Evolutionary conservation across 2,888 invertebrate species (phyloP).

Genomic region (Dasysyrphus albostriatus): DNA sequence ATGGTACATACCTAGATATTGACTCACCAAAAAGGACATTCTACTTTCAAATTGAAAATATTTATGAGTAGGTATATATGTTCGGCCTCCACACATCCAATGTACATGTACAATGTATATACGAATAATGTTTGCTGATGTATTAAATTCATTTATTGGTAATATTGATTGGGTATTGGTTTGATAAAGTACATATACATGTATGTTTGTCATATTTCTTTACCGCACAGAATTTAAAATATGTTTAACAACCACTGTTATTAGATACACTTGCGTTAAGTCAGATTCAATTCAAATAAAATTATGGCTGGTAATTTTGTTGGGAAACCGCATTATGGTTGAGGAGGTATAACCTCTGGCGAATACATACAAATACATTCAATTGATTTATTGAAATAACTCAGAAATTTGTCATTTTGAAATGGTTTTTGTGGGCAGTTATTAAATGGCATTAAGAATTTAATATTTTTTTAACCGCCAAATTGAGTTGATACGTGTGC

Average conservation of each 20-base stretch:
- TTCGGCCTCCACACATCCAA: not conserved
- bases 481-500: not conserved
- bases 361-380: not conserved
- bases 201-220: not conserved
- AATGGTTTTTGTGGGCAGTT: slow-evolving; percentile 1
- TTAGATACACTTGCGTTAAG: slow-evolving; percentile 29
- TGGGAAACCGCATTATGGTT: not conserved
- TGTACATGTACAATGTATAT: not conserved
- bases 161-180: slow-evolving; percentile 29
- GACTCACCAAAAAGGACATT: not conserved
- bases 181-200: not conserved
- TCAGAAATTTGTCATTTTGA: not conserved
- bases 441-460: not conserved
- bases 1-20: not conserved
- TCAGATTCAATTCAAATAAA: not conserved
- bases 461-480: not conserved
- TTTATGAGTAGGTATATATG: not conserved
- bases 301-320: slow-evolving; percentile 4
- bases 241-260: slow-evolving; percentile 23
- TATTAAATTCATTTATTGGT: slow-evolving; percentile 13
- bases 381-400: slow-evolving; percentile 23
- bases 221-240: not conserved
- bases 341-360: not conserved
- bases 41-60: not conserved
- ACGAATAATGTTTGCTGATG: not conserved